Percentiles rank a stretch among this genome's conserved stretches.
These are phyloP conservation scores for Macrotrachela quadricornifera DNA, from an alignment of 1,140 invertebrate species.

Conservation along the genomic window DNA sequence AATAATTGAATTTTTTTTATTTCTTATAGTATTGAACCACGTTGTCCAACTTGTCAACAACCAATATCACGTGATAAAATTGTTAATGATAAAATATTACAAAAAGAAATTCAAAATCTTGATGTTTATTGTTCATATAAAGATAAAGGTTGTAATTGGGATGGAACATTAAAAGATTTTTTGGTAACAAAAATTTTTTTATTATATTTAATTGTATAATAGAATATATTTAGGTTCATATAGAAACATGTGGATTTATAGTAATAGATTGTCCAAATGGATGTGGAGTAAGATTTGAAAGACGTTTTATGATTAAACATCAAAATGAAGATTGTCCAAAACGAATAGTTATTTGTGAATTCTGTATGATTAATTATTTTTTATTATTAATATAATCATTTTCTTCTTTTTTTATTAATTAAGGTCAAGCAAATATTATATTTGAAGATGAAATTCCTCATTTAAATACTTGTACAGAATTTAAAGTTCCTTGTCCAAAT, in stretches of 20 bases:
- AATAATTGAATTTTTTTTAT: neutral
- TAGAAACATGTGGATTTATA: conserved; percentile 74
- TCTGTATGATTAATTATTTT: conserved; percentile 36
- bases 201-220: neutral
- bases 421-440: neutral
- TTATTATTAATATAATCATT: too few species aligned
- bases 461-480: conserved; percentile 44
- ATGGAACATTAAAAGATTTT: conserved; percentile 60
- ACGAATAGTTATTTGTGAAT: conserved; percentile 54
- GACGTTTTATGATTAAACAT: conserved; percentile 68
- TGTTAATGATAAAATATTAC: conserved; percentile 16
- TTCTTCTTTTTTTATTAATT: neutral
- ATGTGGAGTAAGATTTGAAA: conserved; percentile 63
- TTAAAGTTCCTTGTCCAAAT: conserved; percentile 56
- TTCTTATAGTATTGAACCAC: neutral
- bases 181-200: conserved; percentile 40
- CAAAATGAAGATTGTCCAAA: conserved; percentile 62
- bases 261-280: conserved; percentile 61
- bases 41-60: conserved; percentile 3
- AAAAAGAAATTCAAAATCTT: conserved; percentile 16
- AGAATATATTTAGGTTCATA: conserved; percentile 60
- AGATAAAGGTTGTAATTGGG: conserved; percentile 77
- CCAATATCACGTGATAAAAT: conserved; percentile 10
- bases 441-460: conserved; percentile 12
- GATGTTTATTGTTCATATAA: conserved; percentile 68